These are phyloP conservation scores for Beaufortia kweichowensis DNA, from an alignment of 2,113 vertebrate species.

Conservation along the genomic window DNA sequence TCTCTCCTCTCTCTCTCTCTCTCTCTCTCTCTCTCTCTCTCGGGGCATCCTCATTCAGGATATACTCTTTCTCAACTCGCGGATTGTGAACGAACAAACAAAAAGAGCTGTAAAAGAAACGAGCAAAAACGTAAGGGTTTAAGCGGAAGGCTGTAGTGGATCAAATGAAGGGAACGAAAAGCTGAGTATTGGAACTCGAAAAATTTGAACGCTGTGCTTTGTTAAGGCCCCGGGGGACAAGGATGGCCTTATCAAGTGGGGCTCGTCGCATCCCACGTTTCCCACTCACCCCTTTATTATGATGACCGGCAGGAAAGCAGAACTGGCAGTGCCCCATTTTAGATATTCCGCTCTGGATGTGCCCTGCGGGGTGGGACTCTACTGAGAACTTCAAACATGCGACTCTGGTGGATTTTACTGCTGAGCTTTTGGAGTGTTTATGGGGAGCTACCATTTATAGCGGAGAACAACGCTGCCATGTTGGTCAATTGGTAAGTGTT, in stretches of 20 bases:
- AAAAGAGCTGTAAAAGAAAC: not conserved
- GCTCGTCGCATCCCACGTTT: constrained; percentile 41
- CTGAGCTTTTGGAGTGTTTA: constrained; percentile 76
- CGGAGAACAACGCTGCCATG: constrained; percentile 90
- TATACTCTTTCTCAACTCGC: constrained; percentile 40
- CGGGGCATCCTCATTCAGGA: constrained; percentile 68
- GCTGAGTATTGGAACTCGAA: constrained; percentile 48
- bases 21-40: too few relatives aligned
- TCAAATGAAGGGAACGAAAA: constrained; percentile 60
- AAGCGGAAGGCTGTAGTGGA: constrained; percentile 57
- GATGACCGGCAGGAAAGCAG: constrained; percentile 58
- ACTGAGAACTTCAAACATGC: constrained; percentile 66
- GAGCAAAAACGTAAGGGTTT: constrained; percentile 31
- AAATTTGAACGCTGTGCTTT: constrained; percentile 62
- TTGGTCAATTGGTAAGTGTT: constrained; percentile 90
- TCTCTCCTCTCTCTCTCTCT: constrained; percentile 61
- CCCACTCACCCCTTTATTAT: constrained; percentile 47
- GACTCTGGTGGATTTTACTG: constrained; percentile 83
- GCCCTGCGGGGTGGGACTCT: constrained; percentile 58
- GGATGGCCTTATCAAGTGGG: constrained; percentile 61
- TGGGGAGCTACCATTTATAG: constrained; percentile 87
- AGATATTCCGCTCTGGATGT: constrained; percentile 59
- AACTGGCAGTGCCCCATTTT: constrained; percentile 49
- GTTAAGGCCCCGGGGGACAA: constrained; percentile 42
- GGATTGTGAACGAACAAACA: not conserved